These are phyloP conservation scores for Columba guinea DNA, from an alignment of 2,797 vertebrate genomes.

Conservation along the genomic window DNA sequence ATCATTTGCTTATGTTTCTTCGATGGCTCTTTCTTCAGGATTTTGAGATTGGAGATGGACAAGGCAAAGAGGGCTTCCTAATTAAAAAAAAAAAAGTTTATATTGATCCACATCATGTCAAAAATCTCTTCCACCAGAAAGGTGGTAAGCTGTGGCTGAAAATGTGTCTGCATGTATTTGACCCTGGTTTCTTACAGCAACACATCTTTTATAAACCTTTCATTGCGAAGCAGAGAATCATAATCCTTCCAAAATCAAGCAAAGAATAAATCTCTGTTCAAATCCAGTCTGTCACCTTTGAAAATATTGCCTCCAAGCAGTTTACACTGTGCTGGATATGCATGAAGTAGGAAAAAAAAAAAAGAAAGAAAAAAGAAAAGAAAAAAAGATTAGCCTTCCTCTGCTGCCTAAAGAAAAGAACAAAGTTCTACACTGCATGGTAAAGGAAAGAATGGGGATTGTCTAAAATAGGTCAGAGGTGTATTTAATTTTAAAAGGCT, in stretches of 20 bases:
- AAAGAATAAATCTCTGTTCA: conserved; percentile 12
- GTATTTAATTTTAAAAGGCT: conserved; percentile 55
- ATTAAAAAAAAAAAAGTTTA: background rate
- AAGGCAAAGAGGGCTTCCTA: background rate
- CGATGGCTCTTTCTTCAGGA: background rate
- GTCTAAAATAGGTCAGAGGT: conserved; percentile 60
- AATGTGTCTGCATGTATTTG: background rate
- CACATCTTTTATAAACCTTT: background rate
- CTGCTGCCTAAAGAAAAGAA: conserved; percentile 52
- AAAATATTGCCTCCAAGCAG: conserved; percentile 6
- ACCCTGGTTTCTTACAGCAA: background rate
- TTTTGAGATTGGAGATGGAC: background rate
- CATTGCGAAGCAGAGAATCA: conserved; percentile 16
- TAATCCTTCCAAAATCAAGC: conserved; percentile 51
- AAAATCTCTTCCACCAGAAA: background rate
- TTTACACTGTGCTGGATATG: background rate
- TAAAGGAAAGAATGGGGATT: conserved; percentile 33
- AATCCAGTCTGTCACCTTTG: background rate
- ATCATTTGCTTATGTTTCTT: background rate
- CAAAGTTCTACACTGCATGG: conserved; percentile 6
- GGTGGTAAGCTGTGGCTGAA: background rate
- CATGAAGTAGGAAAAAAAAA: background rate
- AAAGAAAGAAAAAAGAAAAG: no score
- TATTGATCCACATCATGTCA: background rate
- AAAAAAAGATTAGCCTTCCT: background rate